Conservation (phyloP, 1,140 invertebrate species). For the Aphelenchoides besseyi region DNA sequence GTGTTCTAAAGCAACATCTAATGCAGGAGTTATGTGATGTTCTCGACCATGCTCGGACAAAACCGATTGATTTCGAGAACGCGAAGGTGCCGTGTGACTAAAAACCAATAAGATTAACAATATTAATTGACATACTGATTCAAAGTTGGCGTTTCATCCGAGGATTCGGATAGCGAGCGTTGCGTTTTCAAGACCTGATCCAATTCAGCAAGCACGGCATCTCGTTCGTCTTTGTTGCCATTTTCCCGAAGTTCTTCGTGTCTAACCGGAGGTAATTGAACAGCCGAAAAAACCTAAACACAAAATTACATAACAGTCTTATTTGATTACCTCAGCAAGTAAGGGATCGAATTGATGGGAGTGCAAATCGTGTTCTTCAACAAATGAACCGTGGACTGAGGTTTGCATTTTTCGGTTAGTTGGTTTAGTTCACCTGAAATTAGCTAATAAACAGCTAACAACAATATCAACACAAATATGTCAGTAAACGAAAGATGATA, state of each 20-base stretch:
- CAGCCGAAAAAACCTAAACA: constrained; percentile 31
- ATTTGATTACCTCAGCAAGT: background rate
- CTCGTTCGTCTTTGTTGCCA: constrained; percentile 16
- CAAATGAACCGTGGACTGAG: background rate
- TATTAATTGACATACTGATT: background rate
- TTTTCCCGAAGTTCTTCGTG: constrained; percentile 18
- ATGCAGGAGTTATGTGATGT: constrained; percentile 1
- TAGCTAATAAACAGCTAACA: background rate
- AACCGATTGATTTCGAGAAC: background rate
- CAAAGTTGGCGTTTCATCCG: constrained; percentile 1
- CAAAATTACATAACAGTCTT: constrained; percentile 15
- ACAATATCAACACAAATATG: background rate
- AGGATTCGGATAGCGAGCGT: constrained; percentile 13
- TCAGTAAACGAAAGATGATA: background rate
- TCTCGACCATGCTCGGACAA: background rate
- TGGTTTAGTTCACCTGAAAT: background rate
- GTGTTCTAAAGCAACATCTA: background rate
- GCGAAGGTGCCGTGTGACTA: background rate
- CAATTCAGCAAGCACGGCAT: constrained; percentile 18
- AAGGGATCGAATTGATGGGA: background rate
- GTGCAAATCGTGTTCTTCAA: background rate
- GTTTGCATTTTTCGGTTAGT: background rate
- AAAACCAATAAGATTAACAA: constrained; percentile 3
- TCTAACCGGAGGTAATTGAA: constrained; percentile 21
- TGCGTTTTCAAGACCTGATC: constrained; percentile 19